These are phyloP conservation scores for Mylabris phalerata DNA, from an alignment of 1,140 invertebrate genomes.

Conservation along the genomic window DNA sequence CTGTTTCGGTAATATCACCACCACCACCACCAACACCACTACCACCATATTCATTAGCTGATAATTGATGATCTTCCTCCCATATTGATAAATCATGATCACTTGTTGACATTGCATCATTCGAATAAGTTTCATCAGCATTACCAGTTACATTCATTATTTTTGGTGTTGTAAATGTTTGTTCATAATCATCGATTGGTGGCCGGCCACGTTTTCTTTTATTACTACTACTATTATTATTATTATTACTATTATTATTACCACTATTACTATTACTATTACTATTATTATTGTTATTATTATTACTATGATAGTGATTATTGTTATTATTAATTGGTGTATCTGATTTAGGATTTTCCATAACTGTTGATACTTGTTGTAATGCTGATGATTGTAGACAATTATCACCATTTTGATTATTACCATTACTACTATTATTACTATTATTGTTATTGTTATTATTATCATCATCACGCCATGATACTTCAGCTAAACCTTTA, in stretches of 20 bases:
- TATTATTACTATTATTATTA: too few relatives aligned
- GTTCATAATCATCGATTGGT: conserved; percentile 55
- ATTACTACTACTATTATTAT: neutral
- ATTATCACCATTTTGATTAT: conserved; percentile 37
- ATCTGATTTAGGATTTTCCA: conserved; percentile 39
- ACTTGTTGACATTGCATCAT: conserved; percentile 39
- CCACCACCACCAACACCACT: conserved; percentile 2
- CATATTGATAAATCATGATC: conserved; percentile 38
- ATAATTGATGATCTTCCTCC: conserved; percentile 31
- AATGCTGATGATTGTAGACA: conserved; percentile 43
- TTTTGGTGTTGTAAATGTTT: conserved; percentile 48
- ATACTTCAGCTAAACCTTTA: conserved; percentile 84
- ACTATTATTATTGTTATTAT: too few relatives aligned
- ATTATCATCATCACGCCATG: conserved; percentile 62
- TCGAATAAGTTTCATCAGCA: conserved; percentile 40
- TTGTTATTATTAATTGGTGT: conserved; percentile 27
- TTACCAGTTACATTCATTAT: conserved; percentile 48
- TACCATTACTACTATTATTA: conserved; percentile 26
- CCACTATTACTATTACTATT: too few relatives aligned
- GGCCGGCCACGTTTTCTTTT: conserved; percentile 54
- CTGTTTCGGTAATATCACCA: conserved; percentile 29
- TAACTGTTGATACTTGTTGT: conserved; percentile 40
- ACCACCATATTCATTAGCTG: conserved; percentile 22
- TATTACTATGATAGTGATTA: too few relatives aligned
- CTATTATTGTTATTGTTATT: conserved; percentile 38